Evolutionary conservation across 2,113 vertebrate species (phyloP), one percentile per base, ranked within the genome.

Genomic region (Triplophysa dalaica): DNA sequence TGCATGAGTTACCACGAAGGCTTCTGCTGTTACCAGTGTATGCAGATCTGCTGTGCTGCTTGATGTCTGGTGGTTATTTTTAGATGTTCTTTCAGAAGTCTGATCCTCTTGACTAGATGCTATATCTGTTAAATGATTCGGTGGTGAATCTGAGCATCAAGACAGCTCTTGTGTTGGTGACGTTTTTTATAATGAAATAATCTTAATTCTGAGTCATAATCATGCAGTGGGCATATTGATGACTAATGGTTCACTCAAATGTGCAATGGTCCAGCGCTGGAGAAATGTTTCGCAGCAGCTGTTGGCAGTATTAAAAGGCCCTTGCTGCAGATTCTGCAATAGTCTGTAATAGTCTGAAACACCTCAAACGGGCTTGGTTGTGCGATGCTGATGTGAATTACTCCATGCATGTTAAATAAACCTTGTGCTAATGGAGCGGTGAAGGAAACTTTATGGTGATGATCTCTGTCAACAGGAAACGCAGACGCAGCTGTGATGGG

Each of bases 401-500:
- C 21, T 69, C 14, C 8, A 33, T 8, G 43, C 19, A 8, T 72
- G 24, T 54, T 50, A 2, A 21, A 70, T 19, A 52, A 13, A 52
- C 11, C 16, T 41, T 24, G 41, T 64, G 21, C 11, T 29, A n/a
- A 63, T 12, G 56, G 38, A 67, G 24, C 50, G 29, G 22, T 41
- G 50, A 77, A 64, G 72, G 12, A 56, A 56, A 7, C 16, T 17
- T 4, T 54, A 58, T 58, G 54, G 8, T 21, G 48, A 75, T 50
- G n/a, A 58, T 66, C 10, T 63, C 29, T 50, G 22, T 69, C 41
- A 13, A 66, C 89, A 99, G 98, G 91, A 99, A 99, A 87, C 94
- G 98, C 69, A 94, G 92, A 62, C 93, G 94, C 83, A 95, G 94
- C 82, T 94, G 94, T 81, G 89, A 75, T 70, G 95, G 33, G 33